A percentile compares a stretch with the other conserved stretches of the same genome.
Conservation (phyloP, 2,888 invertebrate genomes). For the Anticlea derivata region DNA sequence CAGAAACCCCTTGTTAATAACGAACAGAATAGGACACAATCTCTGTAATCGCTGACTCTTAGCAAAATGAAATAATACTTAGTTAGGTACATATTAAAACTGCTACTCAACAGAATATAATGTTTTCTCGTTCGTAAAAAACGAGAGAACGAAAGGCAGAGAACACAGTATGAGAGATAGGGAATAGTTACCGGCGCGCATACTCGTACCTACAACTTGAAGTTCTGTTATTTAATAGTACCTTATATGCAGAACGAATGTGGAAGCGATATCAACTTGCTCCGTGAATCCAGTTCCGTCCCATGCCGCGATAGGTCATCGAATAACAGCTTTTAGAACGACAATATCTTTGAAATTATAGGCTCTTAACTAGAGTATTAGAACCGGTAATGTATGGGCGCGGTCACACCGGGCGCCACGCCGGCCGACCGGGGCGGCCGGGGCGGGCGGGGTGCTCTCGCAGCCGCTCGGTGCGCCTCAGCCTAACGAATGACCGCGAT, state of each 20-base stretch:
- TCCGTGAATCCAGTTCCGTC: background rate
- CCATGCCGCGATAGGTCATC: constrained; percentile 26
- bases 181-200: too few species aligned
- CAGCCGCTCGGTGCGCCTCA: constrained; percentile 19
- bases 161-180: too few species aligned
- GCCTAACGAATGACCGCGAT: constrained; percentile 40
- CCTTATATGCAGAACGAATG: background rate
- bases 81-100: too few species aligned
- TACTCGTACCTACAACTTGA: too few species aligned
- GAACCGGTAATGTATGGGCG: constrained; percentile 24
- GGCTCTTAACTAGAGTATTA: constrained; percentile 34
- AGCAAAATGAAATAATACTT: too few species aligned
- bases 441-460: background rate
- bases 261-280: constrained; percentile 1
- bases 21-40: too few species aligned
- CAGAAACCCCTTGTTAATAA: too few species aligned
- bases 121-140: too few species aligned
- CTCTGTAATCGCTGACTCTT: too few species aligned
- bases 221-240: background rate
- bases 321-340: constrained; percentile 28
- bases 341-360: constrained; percentile 36
- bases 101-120: too few species aligned
- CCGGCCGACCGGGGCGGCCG: background rate
- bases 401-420: constrained; percentile 7
- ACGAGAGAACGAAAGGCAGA: too few species aligned